Percentiles rank a stretch among this genome's conserved stretches.
These are phyloP conservation scores for Mareca penelope DNA, from an alignment of 2,797 vertebrate genomes.

Conservation along the genomic window DNA sequence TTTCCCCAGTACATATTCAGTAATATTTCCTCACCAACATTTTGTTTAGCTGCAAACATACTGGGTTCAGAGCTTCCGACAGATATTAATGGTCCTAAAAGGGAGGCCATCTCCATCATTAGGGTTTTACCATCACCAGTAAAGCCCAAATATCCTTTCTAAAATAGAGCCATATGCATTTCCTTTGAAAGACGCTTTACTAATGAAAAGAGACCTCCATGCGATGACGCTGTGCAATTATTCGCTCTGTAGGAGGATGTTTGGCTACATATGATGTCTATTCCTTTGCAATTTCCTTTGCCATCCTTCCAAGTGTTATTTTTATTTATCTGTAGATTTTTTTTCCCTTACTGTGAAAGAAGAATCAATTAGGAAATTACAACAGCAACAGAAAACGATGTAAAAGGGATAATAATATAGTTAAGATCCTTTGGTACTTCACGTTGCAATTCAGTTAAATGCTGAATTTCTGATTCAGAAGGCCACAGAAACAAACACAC, in stretches of 20 bases:
- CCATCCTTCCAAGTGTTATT: neutral
- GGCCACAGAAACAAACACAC: neutral
- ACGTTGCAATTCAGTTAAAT: neutral
- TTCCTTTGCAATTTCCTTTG: neutral
- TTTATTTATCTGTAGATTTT: neutral
- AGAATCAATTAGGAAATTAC: slow-evolving; percentile 17
- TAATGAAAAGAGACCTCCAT: neutral
- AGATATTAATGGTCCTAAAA: neutral
- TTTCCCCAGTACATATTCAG: rapidly evolving
- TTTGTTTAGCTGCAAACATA: neutral
- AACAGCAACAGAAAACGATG: neutral
- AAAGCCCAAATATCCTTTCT: neutral
- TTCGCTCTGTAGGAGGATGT: neutral
- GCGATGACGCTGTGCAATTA: neutral
- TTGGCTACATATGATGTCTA: neutral
- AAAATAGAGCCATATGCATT: neutral
- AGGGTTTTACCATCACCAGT: neutral
- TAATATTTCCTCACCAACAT: neutral
- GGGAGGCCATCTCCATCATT: neutral
- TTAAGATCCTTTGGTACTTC: neutral
- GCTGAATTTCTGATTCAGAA: neutral
- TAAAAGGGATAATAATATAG: neutral
- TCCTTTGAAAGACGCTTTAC: neutral
- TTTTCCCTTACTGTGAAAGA: neutral
- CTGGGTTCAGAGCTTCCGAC: neutral